Evolutionary conservation across 2,888 invertebrate genomes (phyloP).

Genomic region (Prostheceraeus crozeri): DNA sequence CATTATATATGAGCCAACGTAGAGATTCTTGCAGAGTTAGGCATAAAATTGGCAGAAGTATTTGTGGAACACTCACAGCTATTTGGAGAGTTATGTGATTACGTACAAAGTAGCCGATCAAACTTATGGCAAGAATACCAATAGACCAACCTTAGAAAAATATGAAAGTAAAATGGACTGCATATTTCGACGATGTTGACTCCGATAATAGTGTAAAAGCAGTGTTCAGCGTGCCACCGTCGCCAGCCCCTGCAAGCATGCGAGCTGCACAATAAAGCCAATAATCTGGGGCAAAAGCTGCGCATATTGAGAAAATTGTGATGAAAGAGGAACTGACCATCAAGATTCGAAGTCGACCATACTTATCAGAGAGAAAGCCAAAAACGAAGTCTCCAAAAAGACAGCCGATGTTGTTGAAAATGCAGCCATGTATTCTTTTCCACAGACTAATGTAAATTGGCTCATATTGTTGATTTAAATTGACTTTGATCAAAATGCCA

Average conservation of each 20-base stretch:
- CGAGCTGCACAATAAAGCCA: slow-evolving; percentile 18
- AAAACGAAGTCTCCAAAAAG: slow-evolving; percentile 45
- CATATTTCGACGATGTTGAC: slow-evolving; percentile 17
- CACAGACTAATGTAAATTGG: slow-evolving; percentile 44
- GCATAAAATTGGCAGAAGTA: neutral
- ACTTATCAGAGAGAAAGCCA: slow-evolving; percentile 46
- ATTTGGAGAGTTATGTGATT: slow-evolving; percentile 15
- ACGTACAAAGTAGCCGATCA: slow-evolving; percentile 29
- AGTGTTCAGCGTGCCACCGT: slow-evolving; percentile 21
- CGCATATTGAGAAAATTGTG: slow-evolving; percentile 1
- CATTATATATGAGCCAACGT: slow-evolving; percentile 12
- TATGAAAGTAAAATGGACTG: neutral
- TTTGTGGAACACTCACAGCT: neutral
- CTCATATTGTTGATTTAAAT: neutral
- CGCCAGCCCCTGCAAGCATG: slow-evolving; percentile 20
- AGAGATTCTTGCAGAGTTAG: slow-evolving; percentile 22
- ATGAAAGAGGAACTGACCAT: neutral
- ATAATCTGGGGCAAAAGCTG: slow-evolving; percentile 20
- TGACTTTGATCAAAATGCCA: slow-evolving; percentile 9
- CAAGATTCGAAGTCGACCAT: slow-evolving; percentile 18
- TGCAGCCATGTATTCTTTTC: slow-evolving; percentile 42
- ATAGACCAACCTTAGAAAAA: slow-evolving; percentile 27
- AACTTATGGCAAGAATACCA: neutral
- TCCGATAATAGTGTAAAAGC: slow-evolving; percentile 13
- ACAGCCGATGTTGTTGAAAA: slow-evolving; percentile 45